Percentiles rank a stretch among this genome's conserved stretches.
Evolutionary conservation across 2,113 vertebrate genomes (phyloP).

Genomic region (Cisticola juncidis): DNA sequence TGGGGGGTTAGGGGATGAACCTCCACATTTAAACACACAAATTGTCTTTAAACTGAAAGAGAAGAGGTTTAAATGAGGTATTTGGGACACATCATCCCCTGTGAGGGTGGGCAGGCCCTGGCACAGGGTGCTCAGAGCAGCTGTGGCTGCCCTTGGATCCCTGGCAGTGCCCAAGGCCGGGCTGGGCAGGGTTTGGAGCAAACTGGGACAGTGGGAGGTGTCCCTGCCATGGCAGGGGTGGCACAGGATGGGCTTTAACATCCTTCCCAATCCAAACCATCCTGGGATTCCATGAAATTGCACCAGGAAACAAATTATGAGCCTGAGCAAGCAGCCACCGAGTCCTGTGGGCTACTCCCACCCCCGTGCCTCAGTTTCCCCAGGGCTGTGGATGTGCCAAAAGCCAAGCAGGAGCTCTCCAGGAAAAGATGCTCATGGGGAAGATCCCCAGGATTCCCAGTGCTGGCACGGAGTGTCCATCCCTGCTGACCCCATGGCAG

Average conservation of each 20-base stretch:
- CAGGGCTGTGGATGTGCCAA: neutral
- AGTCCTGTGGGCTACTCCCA: rapidly evolving
- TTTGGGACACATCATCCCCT: neutral
- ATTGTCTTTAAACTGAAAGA: neutral
- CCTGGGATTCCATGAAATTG: neutral
- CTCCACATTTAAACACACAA: neutral
- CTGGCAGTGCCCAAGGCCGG: neutral
- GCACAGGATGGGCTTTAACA: rapidly evolving
- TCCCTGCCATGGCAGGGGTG: neutral
- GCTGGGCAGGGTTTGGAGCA: rapidly evolving
- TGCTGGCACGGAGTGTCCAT: neutral
- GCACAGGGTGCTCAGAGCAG: neutral
- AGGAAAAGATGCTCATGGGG: neutral
- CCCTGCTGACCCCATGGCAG: rapidly evolving
- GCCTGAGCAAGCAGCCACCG: neutral
- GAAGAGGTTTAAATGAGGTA: neutral
- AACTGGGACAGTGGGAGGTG: rapidly evolving
- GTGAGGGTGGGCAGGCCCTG: rapidly evolving
- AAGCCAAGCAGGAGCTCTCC: neutral
- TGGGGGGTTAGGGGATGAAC: rapidly evolving
- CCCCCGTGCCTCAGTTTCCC: neutral
- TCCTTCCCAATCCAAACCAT: neutral
- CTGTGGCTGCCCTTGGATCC: neutral
- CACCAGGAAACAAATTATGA: neutral
- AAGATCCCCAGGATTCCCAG: neutral